phyloP scores from a whole-genome alignment of 2,888 invertebrate genomes.

The Allacma fusca region DNA sequence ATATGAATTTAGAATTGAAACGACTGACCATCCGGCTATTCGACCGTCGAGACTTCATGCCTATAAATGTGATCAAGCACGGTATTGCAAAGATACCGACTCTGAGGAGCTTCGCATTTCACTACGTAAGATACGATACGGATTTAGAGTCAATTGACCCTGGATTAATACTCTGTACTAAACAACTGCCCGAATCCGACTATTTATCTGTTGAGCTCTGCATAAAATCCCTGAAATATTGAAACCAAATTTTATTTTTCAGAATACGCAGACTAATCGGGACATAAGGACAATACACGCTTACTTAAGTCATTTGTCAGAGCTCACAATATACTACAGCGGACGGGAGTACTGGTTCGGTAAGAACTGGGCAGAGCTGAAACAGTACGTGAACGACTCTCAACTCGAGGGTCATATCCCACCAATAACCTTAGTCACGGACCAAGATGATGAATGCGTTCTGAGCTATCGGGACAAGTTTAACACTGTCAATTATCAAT shows the following conservation, averaged over 20 bases:
- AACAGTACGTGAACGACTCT: neutral
- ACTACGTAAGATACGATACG: no score
- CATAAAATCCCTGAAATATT: no score
- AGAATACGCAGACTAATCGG: neutral
- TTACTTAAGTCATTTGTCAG: neutral
- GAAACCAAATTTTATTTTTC: neutral
- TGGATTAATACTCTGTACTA: no score
- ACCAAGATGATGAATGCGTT: neutral
- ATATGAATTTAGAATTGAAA: neutral
- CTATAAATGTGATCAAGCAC: neutral
- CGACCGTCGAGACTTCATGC: neutral
- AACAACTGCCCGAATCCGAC: no score
- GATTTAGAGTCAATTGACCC: no score
- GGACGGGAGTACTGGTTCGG: constrained; percentile 1
- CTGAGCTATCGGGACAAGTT: constrained; percentile 6
- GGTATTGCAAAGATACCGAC: neutral
- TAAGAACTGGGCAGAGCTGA: neutral
- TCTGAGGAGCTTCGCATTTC: neutral
- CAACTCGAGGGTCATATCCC: neutral
- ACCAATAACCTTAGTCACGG: neutral
- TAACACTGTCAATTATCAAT: constrained; percentile 6
- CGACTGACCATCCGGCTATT: neutral
- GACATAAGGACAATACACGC: neutral
- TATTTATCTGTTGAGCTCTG: no score
- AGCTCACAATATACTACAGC: neutral